Base-by-base conservation (phyloP, 2,888 invertebrate genomes). In the Nysson spinosus region DNA sequence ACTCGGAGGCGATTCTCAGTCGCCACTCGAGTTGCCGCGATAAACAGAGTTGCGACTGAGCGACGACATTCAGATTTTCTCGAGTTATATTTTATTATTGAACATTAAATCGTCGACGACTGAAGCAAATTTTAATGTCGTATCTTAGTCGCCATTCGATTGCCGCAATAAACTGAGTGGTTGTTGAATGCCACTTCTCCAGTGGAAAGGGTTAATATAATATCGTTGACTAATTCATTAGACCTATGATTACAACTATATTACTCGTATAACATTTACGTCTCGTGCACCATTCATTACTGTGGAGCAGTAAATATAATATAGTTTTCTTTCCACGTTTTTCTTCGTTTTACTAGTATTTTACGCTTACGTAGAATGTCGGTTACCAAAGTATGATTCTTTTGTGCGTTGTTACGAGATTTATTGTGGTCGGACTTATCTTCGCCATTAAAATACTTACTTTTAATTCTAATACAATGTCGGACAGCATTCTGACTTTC, bases 401-500 rank as follows among this genome's bases (percentile, higher is more conserved):
- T 47, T 66, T 65, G 52, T 58, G 65, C 52, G 42, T 42, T 42
- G 34, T 32, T 32, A 17, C 32, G 32, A 5, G 26, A 37, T 43
- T 30, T 44, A 49, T 17, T 26, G 34, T 49, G 43, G 39, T 65
- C 43, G 49, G 44, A 50, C 14, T 54, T 40, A 30, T 30, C 16
- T 54, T 37, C 7, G n/a, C 34, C 24, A 30, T 52, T 14, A 51
- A 50, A 40, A 2, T 35, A 34, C 16, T 32, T 5, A 6, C 17
- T 26, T 46, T 26, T 40, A 51, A 40, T 37, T 16, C 28, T 28
- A 66, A 43, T 26, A 24, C 28, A 50, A 43, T 35, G 44, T 14
- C 34, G 68, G 57, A 68, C 63, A 68, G 57, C 32, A 54, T 63
- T 54, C 19, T 20, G 19, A 69, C 63, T 68, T 63, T 69, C 63